Percentiles rank a stretch among this genome's conserved stretches.
phyloP scores from a whole-genome alignment of 2,888 invertebrate genomes.

The Pollenia angustigena region DNA sequence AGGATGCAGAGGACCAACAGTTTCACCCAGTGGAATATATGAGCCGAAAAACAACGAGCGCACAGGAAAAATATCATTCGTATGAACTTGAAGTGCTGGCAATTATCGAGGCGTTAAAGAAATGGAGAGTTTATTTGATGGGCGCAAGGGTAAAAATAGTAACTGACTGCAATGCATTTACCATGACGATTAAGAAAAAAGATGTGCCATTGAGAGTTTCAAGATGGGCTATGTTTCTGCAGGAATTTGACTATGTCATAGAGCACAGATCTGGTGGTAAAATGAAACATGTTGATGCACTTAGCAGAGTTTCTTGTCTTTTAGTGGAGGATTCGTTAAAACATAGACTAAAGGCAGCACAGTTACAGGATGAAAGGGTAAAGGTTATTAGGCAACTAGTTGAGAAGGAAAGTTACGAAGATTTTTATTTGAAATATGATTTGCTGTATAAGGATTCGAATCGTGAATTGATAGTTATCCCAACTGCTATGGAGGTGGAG shows the following conservation, averaged over 20 bases:
- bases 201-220: constrained; percentile 66
- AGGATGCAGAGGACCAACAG: neutral
- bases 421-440: constrained; percentile 65
- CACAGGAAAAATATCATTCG: constrained; percentile 69
- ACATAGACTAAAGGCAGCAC: constrained; percentile 8
- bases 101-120: constrained; percentile 67
- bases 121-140: constrained; percentile 77
- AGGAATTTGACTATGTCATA: constrained; percentile 63
- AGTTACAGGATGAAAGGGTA: too few species aligned
- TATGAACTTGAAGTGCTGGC: constrained; percentile 76
- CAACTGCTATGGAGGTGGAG: constrained; percentile 76
- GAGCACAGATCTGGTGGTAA: constrained; percentile 56
- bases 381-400: too few species aligned
- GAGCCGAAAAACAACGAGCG: constrained; percentile 68
- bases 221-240: constrained; percentile 61
- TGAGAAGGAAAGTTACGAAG: neutral
- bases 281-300: constrained; percentile 71
- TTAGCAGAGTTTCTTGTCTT: constrained; percentile 63
- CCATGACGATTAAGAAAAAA: constrained; percentile 78
- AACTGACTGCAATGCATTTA: constrained; percentile 79
- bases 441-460: too few species aligned
- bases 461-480: constrained; percentile 57
- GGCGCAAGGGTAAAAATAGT: constrained; percentile 66
- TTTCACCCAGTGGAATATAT: too few species aligned
- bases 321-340: constrained; percentile 32